A percentile compares a stretch with the other conserved stretches of the same genome.
Evolutionary conservation across 2,797 vertebrate species (phyloP).

Genomic region (Podargus strigoides): DNA sequence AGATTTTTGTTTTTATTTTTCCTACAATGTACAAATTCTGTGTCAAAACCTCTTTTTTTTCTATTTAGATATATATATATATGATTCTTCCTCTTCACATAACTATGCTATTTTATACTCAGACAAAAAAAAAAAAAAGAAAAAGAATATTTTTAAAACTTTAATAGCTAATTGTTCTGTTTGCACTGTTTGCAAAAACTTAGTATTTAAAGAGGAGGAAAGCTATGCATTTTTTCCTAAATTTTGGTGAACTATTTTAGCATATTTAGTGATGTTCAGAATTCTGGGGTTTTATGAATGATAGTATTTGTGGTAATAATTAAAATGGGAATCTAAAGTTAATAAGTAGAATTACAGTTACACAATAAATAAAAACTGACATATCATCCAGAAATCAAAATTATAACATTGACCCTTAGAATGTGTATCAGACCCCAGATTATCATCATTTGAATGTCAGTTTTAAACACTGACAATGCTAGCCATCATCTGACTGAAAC

Average conservation of each 20-base stretch:
- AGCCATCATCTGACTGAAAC: neutral
- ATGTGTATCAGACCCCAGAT: neutral
- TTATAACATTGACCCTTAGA: neutral
- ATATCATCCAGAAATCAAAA: neutral
- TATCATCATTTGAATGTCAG: neutral
- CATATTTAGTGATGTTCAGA: neutral
- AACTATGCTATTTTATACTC: neutral
- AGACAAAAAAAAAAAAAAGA: neutral
- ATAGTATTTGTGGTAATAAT: neutral
- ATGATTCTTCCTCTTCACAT: neutral
- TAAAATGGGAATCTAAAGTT: neutral
- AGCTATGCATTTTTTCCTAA: neutral
- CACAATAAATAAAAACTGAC: neutral
- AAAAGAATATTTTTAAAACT: no score
- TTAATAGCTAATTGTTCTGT: neutral
- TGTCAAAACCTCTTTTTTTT: neutral
- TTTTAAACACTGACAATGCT: neutral
- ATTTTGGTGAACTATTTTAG: neutral
- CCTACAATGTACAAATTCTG: neutral
- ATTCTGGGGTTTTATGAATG: neutral
- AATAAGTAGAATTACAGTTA: neutral
- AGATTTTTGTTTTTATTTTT: neutral
- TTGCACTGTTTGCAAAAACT: neutral
- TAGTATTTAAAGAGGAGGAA: neutral
- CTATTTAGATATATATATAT: neutral